Conservation (phyloP, 2,888 invertebrate species). For the Lordiphosa andalusiaca region DNA sequence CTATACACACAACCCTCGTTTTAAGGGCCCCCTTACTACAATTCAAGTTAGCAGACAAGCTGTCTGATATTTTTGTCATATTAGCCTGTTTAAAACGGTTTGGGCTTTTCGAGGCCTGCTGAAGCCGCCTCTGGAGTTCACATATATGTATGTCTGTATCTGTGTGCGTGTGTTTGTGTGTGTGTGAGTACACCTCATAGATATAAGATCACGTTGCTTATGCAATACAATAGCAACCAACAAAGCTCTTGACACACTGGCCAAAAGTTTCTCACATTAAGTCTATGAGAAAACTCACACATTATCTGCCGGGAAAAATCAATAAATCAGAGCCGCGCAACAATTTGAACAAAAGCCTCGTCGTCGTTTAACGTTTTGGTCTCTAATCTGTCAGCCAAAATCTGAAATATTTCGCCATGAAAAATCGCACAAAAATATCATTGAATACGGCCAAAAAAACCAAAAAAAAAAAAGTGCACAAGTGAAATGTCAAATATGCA, state of each 20-base stretch:
- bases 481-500: conserved; percentile 73
- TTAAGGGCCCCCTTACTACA: conserved; percentile 21
- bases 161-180: not conserved
- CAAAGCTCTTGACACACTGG: conserved; percentile 58
- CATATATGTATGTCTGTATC: conserved; percentile 6
- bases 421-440: conserved; percentile 62
- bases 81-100: conserved; percentile 39
- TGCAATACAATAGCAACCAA: conserved; percentile 38
- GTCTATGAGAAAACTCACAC: conserved; percentile 77
- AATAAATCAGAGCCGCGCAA: conserved; percentile 67
- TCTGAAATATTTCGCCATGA: conserved; percentile 66
- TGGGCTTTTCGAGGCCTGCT: conserved; percentile 24
- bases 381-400: conserved; percentile 52
- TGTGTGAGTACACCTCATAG: conserved; percentile 10
- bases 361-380: conserved; percentile 9
- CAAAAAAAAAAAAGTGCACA: conserved; percentile 32
- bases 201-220: conserved; percentile 49
- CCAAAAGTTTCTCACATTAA: conserved; percentile 69
- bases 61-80: conserved; percentile 44
- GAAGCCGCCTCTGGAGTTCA: conserved; percentile 36
- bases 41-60: conserved; percentile 36
- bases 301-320: conserved; percentile 76
- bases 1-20: conserved; percentile 7
- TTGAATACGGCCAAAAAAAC: conserved; percentile 24
- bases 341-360: conserved; percentile 49